These are phyloP conservation scores for Pristis pectinata DNA, from an alignment of 2,797 vertebrate genomes.

Conservation along the genomic window DNA sequence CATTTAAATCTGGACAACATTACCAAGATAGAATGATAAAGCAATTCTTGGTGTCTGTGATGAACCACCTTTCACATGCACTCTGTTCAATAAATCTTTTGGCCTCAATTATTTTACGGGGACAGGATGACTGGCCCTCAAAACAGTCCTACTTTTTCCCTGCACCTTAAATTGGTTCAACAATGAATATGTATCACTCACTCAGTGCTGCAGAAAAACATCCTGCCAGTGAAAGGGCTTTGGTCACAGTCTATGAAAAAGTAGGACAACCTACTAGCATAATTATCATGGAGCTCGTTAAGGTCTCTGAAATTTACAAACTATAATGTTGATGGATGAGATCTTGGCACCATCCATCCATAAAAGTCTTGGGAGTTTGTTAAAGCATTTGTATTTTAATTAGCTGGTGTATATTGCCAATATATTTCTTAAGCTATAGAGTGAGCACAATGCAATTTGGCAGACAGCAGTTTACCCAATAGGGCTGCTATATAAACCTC, in stretches of 20 bases:
- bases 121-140: background rate
- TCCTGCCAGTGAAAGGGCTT: background rate
- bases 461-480: conserved; percentile 12
- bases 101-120: background rate
- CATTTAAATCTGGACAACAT: background rate
- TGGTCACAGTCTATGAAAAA: background rate
- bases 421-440: conserved; percentile 26
- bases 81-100: background rate
- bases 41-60: background rate
- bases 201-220: background rate
- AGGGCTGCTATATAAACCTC: background rate
- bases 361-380: conserved; percentile 19
- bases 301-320: background rate
- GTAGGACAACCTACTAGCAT: background rate
- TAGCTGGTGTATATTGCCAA: conserved; percentile 14
- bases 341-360: background rate
- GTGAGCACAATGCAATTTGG: background rate
- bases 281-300: background rate
- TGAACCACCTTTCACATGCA: background rate
- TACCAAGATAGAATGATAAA: background rate
- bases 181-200: background rate
- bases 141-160: background rate
- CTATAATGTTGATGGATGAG: background rate
- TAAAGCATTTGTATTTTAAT: conserved; percentile 1
- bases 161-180: background rate